These are phyloP conservation scores for Sinocyclocheilus anophthalmus DNA, from an alignment of 2,113 vertebrate species.

Conservation along the genomic window DNA sequence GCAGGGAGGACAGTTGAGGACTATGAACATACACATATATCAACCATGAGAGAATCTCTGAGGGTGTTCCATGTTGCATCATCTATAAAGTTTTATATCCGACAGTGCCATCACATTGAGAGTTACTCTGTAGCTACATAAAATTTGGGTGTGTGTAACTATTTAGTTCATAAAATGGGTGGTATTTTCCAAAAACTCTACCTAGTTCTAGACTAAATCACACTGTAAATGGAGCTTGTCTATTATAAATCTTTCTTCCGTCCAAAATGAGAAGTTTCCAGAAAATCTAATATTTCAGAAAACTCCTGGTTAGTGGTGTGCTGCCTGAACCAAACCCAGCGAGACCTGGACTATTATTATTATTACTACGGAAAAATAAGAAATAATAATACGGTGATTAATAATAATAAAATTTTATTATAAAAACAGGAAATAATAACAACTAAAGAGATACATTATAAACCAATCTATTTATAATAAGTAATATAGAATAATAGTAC, in stretches of 20 bases:
- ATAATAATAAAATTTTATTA: background rate
- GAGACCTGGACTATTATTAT: background rate
- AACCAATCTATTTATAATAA: no score
- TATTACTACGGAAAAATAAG: background rate
- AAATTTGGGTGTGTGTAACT: background rate
- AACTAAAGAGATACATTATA: background rate
- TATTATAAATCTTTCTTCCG: background rate
- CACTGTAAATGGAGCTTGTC: background rate
- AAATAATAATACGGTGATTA: background rate
- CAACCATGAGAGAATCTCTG: conserved; percentile 28
- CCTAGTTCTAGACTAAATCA: conserved; percentile 16
- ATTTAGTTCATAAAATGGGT: conserved; percentile 1
- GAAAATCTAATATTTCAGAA: background rate
- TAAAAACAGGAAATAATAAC: background rate
- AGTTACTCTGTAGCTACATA: background rate
- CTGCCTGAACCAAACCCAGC: background rate
- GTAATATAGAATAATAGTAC: background rate
- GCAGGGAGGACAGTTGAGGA: conserved; percentile 53
- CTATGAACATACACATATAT: conserved; percentile 52
- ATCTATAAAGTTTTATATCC: background rate
- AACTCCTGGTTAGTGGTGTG: background rate
- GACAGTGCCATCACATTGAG: background rate
- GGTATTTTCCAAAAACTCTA: background rate
- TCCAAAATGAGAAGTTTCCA: background rate
- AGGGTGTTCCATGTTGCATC: background rate